phyloP scores from a whole-genome alignment of 92 coral and sea anemone genomes.

The Montipora capitata region DNA sequence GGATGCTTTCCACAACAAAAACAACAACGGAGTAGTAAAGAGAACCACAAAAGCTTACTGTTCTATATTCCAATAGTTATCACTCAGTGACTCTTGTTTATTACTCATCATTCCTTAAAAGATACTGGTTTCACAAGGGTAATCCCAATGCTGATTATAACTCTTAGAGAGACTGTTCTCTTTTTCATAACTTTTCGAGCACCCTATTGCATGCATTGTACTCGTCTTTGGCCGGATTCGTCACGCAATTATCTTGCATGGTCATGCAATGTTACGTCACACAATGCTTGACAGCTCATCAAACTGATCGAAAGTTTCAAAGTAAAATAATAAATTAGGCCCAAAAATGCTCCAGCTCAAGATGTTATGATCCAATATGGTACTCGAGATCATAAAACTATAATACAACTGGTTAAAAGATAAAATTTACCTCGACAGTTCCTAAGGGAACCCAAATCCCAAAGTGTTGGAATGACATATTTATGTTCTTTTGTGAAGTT shows the following conservation, averaged over 20 bases:
- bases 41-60: not conserved
- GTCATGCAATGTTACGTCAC: too few species aligned
- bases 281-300: not conserved
- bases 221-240: not conserved
- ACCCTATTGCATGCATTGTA: not conserved
- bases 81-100: not conserved
- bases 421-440: constrained; percentile 3
- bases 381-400: not conserved
- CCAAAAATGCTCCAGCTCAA: not conserved
- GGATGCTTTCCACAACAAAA: not conserved
- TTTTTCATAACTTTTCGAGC: not conserved
- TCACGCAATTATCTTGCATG: not conserved
- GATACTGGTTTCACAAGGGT: constrained; percentile 7
- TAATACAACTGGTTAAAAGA: not conserved
- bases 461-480: too few species aligned
- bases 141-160: constrained; percentile 18
- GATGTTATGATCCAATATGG: constrained; percentile 9
- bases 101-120: not conserved
- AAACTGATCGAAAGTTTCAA: not conserved
- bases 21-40: not conserved
- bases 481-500: too few species aligned
- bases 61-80: not conserved
- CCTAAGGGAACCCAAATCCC: too few species aligned
- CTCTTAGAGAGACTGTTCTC: not conserved
- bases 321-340: not conserved